These are phyloP conservation scores for Eclectus roratus DNA, from an alignment of 2,113 vertebrate species.

Conservation along the genomic window DNA sequence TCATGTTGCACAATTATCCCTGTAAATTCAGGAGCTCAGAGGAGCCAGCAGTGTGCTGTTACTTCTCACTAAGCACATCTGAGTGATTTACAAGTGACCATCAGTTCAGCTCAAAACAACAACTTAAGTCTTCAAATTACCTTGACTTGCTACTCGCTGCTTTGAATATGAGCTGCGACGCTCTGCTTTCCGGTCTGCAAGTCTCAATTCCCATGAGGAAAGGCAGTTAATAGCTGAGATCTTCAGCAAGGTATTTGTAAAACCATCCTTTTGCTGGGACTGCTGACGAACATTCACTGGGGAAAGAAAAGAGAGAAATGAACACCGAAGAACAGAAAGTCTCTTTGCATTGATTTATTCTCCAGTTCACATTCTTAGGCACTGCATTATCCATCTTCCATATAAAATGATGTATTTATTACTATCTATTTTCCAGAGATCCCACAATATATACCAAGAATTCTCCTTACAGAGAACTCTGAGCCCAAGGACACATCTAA, in stretches of 20 bases:
- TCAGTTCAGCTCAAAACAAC: neutral
- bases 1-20: neutral
- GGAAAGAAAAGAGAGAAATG: neutral
- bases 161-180: neutral
- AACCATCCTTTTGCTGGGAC: neutral
- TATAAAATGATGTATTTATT: conserved; percentile 7
- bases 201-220: neutral
- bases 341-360: conserved; percentile 17
- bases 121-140: neutral
- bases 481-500: neutral
- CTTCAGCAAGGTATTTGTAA: neutral
- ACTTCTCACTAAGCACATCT: neutral
- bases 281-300: neutral
- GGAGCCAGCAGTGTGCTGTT: neutral
- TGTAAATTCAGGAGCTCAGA: neutral
- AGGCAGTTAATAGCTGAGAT: neutral
- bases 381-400: neutral
- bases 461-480: neutral
- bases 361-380: neutral
- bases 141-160: neutral
- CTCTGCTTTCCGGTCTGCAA: neutral
- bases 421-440: conserved; percentile 17
- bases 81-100: neutral
- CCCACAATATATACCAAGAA: neutral
- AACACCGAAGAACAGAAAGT: conserved; percentile 1